Evolutionary conservation across 2,113 vertebrate species (phyloP), one percentile per base, ranked within the genome.

Genomic region (Periophthalmodon schlosseri): DNA sequence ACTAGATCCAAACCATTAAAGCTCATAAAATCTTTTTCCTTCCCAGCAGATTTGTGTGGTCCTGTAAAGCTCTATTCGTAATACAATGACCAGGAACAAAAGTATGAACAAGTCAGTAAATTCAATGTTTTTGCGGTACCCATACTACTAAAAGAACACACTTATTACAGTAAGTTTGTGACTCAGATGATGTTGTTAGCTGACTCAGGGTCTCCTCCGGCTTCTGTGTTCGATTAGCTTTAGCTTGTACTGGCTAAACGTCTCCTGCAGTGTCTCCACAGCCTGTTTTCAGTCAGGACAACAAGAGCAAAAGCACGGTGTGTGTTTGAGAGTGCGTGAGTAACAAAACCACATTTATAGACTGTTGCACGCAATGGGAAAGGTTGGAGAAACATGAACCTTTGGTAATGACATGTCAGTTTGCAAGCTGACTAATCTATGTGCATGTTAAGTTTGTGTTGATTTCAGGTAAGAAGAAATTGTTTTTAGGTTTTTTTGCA

Each of bases 271-370:
- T 77, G 86, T 89, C 81, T 92, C 82, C 80, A 64, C 73, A 69
- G 69, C 63, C 77, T 74, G 78, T 77, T 80, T 86, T 78, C 57
- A 77, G 76, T 77, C 69, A 80, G 57, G 76, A 84, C 84, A 76
- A 83, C 24, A 61, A 76, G 57, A 52, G 18, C 63, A 83, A 77
- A 77, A 75, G 15, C 78, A 86, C 76, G 67, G 71, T 83, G 73
- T 83, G 83, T 86, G 63, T 81, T 91, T 88, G 85, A 15, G 86
- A 83, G 80, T 4, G 64, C 70, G 66, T 87, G 80, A 88, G 77
- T 84, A 84, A 89, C 76, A 52, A 80, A 87, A 89, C 87, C 89
- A 80, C 90, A 85, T 78, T 80, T 82, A 69, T 84, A 54, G 73
- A 71, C 75, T 49, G 54, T 87, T 46, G 84, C 85, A 87, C 85